These are phyloP conservation scores for Girardinus metallicus DNA, from an alignment of 2,797 vertebrate species.

Conservation along the genomic window DNA sequence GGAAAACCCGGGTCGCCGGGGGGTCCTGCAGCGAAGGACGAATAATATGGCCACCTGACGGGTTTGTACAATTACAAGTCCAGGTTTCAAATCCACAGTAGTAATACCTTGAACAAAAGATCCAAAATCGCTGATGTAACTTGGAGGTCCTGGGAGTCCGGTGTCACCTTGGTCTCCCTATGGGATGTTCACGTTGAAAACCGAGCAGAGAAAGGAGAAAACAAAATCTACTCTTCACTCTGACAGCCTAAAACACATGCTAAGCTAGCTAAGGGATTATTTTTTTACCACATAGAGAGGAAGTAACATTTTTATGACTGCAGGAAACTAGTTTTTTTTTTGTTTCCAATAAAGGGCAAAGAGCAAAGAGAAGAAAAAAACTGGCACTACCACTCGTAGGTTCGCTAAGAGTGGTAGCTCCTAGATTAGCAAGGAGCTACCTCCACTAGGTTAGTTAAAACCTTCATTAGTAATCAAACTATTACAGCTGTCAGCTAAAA, in stretches of 20 bases:
- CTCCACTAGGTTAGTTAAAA: neutral
- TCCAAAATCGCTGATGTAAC: slow-evolving; percentile 47
- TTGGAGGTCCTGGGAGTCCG: slow-evolving; percentile 84
- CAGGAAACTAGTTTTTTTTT: neutral
- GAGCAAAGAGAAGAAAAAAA: neutral
- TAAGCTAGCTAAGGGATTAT: neutral
- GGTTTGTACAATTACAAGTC: neutral
- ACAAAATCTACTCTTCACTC: neutral
- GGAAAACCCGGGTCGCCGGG: slow-evolving; percentile 72
- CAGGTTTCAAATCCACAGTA: neutral
- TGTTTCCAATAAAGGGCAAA: neutral
- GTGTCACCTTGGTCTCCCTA: slow-evolving; percentile 88
- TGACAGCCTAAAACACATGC: neutral
- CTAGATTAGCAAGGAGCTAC: neutral
- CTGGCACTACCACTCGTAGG: neutral
- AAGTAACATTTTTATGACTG: neutral
- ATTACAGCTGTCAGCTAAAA: neutral
- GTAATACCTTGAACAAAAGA: slow-evolving; percentile 60
- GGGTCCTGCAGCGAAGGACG: slow-evolving; percentile 75
- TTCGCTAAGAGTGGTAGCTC: too few relatives aligned
- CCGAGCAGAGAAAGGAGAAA: neutral
- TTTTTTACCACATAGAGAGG: neutral
- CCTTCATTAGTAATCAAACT: neutral
- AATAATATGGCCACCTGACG: neutral
- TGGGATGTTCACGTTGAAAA: slow-evolving; percentile 22